phyloP scores from a whole-genome alignment of 1,140 invertebrate species.

The Oreohelix idahoensis region DNA sequence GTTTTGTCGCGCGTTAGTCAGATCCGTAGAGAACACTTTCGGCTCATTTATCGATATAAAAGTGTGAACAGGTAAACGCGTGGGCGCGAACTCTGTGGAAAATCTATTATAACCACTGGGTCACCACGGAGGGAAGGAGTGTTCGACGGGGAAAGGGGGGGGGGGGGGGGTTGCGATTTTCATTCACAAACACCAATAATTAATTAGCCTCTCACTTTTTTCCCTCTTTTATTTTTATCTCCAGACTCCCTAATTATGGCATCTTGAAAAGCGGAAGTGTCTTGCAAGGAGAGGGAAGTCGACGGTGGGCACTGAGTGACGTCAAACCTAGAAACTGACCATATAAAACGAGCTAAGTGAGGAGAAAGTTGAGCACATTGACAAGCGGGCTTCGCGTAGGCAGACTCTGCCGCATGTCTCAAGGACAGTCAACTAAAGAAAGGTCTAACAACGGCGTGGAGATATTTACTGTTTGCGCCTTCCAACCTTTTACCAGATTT shows the following conservation, averaged over 20 bases:
- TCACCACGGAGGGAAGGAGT: not conserved
- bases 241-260: not conserved
- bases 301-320: not conserved
- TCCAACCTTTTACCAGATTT: too few relatives aligned
- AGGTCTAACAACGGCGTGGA: too few relatives aligned
- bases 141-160: too few relatives aligned
- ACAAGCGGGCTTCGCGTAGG: not conserved
- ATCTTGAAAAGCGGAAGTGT: not conserved
- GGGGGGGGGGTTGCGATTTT: not conserved
- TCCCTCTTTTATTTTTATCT: not conserved
- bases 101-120: too few relatives aligned
- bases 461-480: too few relatives aligned
- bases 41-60: not conserved
- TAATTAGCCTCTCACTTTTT: not conserved
- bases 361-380: not conserved
- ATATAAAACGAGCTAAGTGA: not conserved
- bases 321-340: not conserved
- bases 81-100: too few relatives aligned
- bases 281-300: not conserved
- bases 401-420: too few relatives aligned
- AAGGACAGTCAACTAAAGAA: too few relatives aligned
- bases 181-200: slow-evolving; percentile 2
- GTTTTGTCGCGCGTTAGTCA: not conserved
- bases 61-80: not conserved
- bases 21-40: not conserved